phyloP scores from a whole-genome alignment of 2,113 vertebrate genomes.

The Archilochus colubris region DNA sequence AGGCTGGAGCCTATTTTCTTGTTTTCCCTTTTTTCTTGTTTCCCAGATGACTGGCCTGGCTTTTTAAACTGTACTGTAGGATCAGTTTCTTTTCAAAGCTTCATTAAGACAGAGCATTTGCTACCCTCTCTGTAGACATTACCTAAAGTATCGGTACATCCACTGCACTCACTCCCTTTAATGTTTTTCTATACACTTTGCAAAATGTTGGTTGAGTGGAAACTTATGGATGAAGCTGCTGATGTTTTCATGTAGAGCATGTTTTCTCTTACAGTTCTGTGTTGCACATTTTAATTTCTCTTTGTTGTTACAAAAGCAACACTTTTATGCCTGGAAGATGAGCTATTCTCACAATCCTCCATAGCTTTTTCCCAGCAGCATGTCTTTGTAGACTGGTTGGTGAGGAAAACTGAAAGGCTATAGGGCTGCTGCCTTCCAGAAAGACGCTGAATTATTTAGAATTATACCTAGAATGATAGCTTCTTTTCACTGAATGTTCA shows the following conservation, averaged over 20 bases:
- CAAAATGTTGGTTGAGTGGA: neutral
- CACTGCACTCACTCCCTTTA: slow-evolving; percentile 18
- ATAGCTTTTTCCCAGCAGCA: slow-evolving; percentile 28
- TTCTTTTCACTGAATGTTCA: neutral
- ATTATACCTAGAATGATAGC: neutral
- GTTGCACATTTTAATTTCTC: slow-evolving; percentile 35
- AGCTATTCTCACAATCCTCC: slow-evolving; percentile 7
- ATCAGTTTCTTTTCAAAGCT: slow-evolving; percentile 9
- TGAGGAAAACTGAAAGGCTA: slow-evolving; percentile 36
- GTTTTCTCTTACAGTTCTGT: slow-evolving; percentile 38
- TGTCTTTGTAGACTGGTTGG: slow-evolving; percentile 29
- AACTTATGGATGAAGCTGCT: slow-evolving; percentile 32
- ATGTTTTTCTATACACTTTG: slow-evolving; percentile 37
- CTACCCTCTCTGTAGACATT: slow-evolving; percentile 31
- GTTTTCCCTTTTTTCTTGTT: slow-evolving; percentile 3
- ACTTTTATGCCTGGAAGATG: neutral
- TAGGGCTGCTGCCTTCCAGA: neutral
- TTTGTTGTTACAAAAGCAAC: slow-evolving; percentile 32
- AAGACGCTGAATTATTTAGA: slow-evolving; percentile 44
- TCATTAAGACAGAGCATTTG: slow-evolving; percentile 39
- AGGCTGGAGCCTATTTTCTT: slow-evolving; percentile 32
- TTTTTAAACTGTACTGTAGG: slow-evolving; percentile 30
- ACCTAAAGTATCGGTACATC: neutral
- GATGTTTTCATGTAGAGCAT: slow-evolving; percentile 44
- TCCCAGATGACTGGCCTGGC: slow-evolving; percentile 44